Base-by-base conservation (phyloP, 1,140 invertebrate genomes). In the Telenomus remus region DNA sequence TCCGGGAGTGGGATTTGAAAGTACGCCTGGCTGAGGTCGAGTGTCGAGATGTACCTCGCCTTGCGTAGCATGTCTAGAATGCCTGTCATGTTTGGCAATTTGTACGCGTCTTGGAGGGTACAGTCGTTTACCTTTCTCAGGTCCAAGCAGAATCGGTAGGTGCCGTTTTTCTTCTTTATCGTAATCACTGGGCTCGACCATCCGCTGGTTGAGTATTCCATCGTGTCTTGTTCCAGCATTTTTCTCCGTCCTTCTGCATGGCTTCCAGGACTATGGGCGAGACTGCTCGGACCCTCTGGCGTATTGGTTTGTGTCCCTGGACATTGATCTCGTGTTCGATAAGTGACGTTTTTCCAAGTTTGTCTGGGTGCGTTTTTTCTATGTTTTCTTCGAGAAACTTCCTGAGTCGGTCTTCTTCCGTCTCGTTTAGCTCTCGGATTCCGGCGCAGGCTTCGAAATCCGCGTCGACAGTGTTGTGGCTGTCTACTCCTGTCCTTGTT, bases 161-260 rank as follows among this genome's bases (percentile, higher is more conserved):
- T 33, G n/a, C n/a, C 27, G 14, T 50, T 16, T 4, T 27, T 50
- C n/a, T 50, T 50, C 34, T 71, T 50, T 2, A 81, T 77, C n/a
- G 83, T 39, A 9, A 79, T 43, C 4, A 80, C 56, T 9, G 80
- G 80, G 15, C 55, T 59, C 7, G 61, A 54, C 78, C 79, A 83
- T 1, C 70, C 35, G 47, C 64, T 79, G 0, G 78, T 43, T 0
- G 61, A 63, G 9, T 65, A 55, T 59, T 81, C 76, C 5, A 81
- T 63, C 5, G 81, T 44, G 0, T 56, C 75, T 37, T 70, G 10
- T 34, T 50, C 42, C 0, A 81, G 53, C 76, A 84, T 81, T 42
- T 79, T 59, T 78, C 70, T 0, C 83, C 14, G 34, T 82, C 75
- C 4, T 55, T 33, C 37, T 73, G 42, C 11, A 79, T 64, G 0